Evolutionary conservation across 2,888 invertebrate genomes (phyloP), one percentile per base, ranked within the genome.

Genomic region (Laothoe populi): DNA sequence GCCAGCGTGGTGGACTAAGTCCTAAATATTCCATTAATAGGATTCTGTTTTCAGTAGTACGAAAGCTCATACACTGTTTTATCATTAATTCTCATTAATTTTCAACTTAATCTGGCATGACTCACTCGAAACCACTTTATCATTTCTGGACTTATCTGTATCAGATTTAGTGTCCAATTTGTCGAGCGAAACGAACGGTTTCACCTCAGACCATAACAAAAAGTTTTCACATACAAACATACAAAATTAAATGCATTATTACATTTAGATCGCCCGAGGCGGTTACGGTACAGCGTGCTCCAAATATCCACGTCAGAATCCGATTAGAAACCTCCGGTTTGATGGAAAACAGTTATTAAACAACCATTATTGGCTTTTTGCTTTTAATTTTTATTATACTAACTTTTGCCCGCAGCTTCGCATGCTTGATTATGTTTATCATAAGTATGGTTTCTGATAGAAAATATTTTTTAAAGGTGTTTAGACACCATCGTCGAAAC

Each of bases 281-380:
- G 64, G 67, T 84, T 86, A 87, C 89, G 87, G 90, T 89, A 87
- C 77, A 75, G 66, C 63, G 59, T 75, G 85, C 81, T 85, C 88
- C 69, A 85, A 83, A 87, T 88, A 81, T 79, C 71, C 62, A 79
- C 82, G 84, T 83, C 83, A 84, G 81, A 79, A 79, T 82, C 76
- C 77, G 83, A 87, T 86, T 87, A 87, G 86, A 88, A 84, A 84
- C 80, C 35, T 79, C 72, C 66, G 72, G 70, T 84, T 86, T 88
- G 86, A 89, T 87, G 87, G 85, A 87, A 88, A 89, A 87, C 84
- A 84, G 83, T 86, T 86, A 83, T 79, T 80, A 73, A 66, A 75
- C 71, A 71, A 67, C 74, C 74, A 77, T 74, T 78, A 80, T 77
- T 74, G 71, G 65, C 23, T 38, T 38, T 31, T 46, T 45, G 23